These are phyloP conservation scores for Trichomalopsis sarcophagae DNA, from an alignment of 1,140 invertebrate genomes.

Conservation along the genomic window DNA sequence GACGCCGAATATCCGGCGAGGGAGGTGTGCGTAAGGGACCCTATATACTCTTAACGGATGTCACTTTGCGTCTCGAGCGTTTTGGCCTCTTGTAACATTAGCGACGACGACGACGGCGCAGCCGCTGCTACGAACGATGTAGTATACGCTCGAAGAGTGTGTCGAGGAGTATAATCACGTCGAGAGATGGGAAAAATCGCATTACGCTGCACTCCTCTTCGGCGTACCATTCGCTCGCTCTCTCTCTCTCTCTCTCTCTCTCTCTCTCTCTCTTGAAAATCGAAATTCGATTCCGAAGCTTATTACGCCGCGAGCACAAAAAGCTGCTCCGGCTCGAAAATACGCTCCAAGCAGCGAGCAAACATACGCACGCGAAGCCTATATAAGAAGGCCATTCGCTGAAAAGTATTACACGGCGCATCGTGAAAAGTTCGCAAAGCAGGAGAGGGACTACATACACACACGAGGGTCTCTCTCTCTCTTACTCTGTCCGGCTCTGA, in stretches of 20 bases:
- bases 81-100: neutral
- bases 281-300: neutral
- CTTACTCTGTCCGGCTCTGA: slow-evolving; percentile 59
- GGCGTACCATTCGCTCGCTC: too few species aligned
- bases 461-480: slow-evolving; percentile 12
- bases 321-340: neutral
- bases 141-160: neutral
- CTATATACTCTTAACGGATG: neutral
- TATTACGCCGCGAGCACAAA: neutral
- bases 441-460: neutral
- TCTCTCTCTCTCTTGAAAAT: neutral
- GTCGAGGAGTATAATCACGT: too few species aligned
- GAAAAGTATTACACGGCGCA: neutral
- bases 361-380: too few species aligned
- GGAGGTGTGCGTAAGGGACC: too few species aligned
- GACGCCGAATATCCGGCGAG: too few species aligned
- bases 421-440: neutral
- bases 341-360: too few species aligned
- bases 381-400: slow-evolving; percentile 8
- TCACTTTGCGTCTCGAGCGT: neutral
- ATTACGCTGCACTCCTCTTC: neutral
- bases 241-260: too few species aligned
- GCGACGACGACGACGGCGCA: too few species aligned
- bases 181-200: neutral
- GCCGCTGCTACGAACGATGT: neutral